These are phyloP conservation scores for Synanthedon formicaeformis DNA, from an alignment of 2,888 invertebrate species.

Conservation along the genomic window DNA sequence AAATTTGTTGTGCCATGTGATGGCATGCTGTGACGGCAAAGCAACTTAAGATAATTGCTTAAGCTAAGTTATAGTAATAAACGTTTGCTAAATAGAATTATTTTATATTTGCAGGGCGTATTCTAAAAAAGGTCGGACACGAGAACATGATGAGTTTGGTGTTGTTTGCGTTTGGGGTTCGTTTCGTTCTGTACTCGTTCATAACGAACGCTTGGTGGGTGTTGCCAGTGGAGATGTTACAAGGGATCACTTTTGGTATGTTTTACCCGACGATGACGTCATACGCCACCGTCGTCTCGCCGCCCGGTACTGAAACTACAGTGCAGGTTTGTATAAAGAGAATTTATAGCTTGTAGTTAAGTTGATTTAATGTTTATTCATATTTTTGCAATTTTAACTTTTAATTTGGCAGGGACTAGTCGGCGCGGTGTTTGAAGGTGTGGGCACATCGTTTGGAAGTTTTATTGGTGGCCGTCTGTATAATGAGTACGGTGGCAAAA, in stretches of 20 bases:
- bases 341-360: too few species aligned
- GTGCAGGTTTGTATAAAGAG: conserved; percentile 73
- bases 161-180: conserved; percentile 80
- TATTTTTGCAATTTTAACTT: too few species aligned
- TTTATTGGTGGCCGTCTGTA: conserved; percentile 81
- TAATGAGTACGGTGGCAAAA: conserved; percentile 72
- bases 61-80: too few species aligned
- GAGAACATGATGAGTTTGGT: conserved; percentile 86
- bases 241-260: conserved; percentile 90
- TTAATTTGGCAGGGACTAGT: conserved; percentile 75
- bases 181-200: conserved; percentile 86
- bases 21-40: too few species aligned
- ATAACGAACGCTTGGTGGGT: conserved; percentile 86
- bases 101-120: conserved; percentile 58
- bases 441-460: conserved; percentile 85
- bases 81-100: too few species aligned
- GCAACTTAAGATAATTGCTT: too few species aligned
- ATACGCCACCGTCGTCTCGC: conserved; percentile 86
- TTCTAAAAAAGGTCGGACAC: conserved; percentile 85
- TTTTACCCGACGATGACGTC: conserved; percentile 91
- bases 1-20: not conserved
- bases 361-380: too few species aligned
- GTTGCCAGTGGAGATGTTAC: conserved; percentile 85
- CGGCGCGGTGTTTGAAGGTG: conserved; percentile 88
- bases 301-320: conserved; percentile 87